Percentiles rank a stretch among this genome's conserved stretches.
Evolutionary conservation across 2,888 invertebrate genomes (phyloP).

Genomic region (Rhamphomyia laevipes): DNA sequence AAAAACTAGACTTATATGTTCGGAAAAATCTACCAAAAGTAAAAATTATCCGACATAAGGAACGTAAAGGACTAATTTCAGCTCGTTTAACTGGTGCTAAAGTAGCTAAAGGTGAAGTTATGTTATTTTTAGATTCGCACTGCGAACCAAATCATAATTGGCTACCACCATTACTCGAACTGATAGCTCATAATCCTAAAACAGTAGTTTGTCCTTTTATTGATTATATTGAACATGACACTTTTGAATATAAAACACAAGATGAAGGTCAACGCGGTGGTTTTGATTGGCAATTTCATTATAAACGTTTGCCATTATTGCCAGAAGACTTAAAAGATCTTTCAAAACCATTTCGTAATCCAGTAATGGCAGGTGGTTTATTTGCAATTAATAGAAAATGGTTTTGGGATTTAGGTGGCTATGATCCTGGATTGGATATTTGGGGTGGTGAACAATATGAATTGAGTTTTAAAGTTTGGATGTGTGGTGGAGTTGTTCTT

Average conservation of each 20-base stretch:
- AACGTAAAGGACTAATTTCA: slow-evolving; percentile 75
- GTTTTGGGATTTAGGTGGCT: too few species aligned
- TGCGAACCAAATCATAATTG: too few species aligned
- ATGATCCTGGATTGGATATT: too few species aligned
- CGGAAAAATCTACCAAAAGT: slow-evolving; percentile 60
- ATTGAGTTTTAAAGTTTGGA: slow-evolving; percentile 97
- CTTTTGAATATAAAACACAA: slow-evolving; percentile 88
- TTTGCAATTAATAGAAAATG: too few species aligned
- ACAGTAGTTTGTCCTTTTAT: slow-evolving; percentile 94
- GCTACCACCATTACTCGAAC: too few species aligned
- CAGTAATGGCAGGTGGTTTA: too few species aligned
- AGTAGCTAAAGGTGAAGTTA: slow-evolving; percentile 62
- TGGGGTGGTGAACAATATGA: too few species aligned
- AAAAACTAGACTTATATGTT: slow-evolving; percentile 65
- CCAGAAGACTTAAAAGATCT: slow-evolving; percentile 28
- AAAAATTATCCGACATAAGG: too few species aligned
- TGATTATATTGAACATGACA: slow-evolving; percentile 86
- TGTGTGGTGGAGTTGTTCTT: slow-evolving; percentile 85
- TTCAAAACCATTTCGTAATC: too few species aligned
- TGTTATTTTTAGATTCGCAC: slow-evolving; percentile 86
- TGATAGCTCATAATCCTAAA: slow-evolving; percentile 64
- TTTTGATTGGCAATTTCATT: slow-evolving; percentile 97
- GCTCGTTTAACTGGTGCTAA: slow-evolving; percentile 79
- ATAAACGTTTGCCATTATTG: slow-evolving; percentile 76
- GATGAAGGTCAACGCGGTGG: too few species aligned